Conservation (phyloP, 2,113 vertebrate species). For the Columbina picui region DNA sequence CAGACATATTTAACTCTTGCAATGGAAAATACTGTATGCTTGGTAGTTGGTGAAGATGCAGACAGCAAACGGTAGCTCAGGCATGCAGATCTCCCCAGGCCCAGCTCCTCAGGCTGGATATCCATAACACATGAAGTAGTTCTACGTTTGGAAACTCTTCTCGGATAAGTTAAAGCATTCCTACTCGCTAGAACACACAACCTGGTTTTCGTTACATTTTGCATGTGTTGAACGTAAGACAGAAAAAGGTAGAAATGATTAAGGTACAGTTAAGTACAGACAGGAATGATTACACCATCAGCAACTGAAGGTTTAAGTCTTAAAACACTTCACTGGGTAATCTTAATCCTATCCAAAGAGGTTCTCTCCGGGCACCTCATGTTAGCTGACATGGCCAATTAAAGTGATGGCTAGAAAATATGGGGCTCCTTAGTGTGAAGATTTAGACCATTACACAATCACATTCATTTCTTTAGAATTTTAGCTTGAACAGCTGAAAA, state of each 20-base stretch:
- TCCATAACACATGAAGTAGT: slow-evolving; percentile 33
- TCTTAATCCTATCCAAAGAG: slow-evolving; percentile 75
- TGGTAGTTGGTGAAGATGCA: neutral
- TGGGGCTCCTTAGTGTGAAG: slow-evolving; percentile 54
- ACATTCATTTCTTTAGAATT: neutral
- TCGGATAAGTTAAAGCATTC: neutral
- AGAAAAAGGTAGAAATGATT: slow-evolving; percentile 61
- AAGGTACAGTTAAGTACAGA: slow-evolving; percentile 26
- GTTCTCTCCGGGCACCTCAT: slow-evolving; percentile 80
- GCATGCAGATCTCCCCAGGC: slow-evolving; percentile 13
- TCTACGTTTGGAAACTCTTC: neutral
- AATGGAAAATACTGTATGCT: neutral
- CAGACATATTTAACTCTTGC: slow-evolving; percentile 74
- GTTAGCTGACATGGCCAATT: slow-evolving; percentile 83
- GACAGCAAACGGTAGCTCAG: neutral
- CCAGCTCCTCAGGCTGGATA: neutral
- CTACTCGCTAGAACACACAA: neutral
- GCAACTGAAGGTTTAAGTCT: slow-evolving; percentile 71
- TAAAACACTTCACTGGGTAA: slow-evolving; percentile 71
- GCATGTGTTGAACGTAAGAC: neutral
- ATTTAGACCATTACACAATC: neutral
- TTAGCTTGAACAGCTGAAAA: neutral
- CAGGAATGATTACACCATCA: slow-evolving; percentile 66
- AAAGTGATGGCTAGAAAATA: slow-evolving; percentile 73
- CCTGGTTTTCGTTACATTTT: neutral